Conservation (phyloP, 2,113 vertebrate species). For the Callospermophilus lateralis region DNA sequence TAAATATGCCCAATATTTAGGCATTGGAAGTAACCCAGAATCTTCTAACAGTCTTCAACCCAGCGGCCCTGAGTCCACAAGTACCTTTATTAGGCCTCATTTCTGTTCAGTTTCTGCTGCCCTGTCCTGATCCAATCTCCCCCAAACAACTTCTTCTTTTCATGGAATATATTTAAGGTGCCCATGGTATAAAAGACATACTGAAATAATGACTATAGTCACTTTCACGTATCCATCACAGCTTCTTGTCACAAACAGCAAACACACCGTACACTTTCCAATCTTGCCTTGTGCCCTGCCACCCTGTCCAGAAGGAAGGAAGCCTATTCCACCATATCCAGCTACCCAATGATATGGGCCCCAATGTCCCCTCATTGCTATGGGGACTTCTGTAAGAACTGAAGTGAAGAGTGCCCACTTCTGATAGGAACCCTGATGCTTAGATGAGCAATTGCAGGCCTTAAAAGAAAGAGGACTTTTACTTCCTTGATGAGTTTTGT, state of each 20-base stretch:
- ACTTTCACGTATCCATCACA: no score
- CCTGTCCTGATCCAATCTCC: not conserved
- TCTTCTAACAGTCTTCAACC: not conserved
- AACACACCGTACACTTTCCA: rapidly evolving
- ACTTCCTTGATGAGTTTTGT: not conserved
- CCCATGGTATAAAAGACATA: no score
- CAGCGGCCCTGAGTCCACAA: not conserved
- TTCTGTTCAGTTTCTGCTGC: not conserved
- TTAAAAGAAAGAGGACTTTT: not conserved
- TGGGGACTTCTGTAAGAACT: not conserved
- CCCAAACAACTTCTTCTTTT: not conserved
- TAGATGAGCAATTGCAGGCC: not conserved
- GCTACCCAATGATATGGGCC: not conserved
- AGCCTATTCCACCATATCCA: not conserved
- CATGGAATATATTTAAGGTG: not conserved
- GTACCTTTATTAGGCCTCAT: rapidly evolving
- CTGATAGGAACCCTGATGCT: not conserved
- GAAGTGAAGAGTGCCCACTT: not conserved
- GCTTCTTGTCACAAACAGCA: not conserved
- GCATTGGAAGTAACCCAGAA: not conserved
- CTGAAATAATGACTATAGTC: not conserved
- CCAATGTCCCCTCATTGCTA: not conserved
- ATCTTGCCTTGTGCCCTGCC: not conserved
- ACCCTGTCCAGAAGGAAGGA: not conserved
- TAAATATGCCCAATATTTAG: not conserved